These are phyloP conservation scores for Tromatobia lineatoria DNA, from an alignment of 2,888 invertebrate genomes.

Conservation along the genomic window DNA sequence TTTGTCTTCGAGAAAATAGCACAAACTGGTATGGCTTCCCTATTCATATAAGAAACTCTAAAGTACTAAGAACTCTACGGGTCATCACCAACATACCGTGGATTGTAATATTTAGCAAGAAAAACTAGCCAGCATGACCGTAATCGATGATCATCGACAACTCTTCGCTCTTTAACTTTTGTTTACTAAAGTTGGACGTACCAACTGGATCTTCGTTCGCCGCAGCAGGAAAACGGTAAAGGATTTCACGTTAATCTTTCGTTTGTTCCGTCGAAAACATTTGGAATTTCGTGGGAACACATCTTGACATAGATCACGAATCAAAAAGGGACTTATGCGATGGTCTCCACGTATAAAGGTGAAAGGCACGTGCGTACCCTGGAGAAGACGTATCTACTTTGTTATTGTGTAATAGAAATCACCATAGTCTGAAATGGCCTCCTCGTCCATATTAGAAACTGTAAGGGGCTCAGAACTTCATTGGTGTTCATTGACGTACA, in stretches of 20 bases:
- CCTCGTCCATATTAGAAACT: no score
- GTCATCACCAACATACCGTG: neutral
- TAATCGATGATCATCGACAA: conserved; percentile 19
- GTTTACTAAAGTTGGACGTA: neutral
- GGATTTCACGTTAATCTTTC: no score
- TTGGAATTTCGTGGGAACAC: no score
- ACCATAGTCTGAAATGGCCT: neutral
- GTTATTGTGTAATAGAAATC: neutral
- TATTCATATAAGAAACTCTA: neutral
- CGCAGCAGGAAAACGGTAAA: no score
- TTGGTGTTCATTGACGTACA: neutral
- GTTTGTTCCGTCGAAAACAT: no score
- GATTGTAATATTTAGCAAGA: neutral
- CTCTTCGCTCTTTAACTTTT: neutral
- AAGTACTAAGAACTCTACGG: neutral
- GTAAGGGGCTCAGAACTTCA: no score
- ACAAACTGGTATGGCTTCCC: neutral
- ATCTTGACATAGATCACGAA: no score
- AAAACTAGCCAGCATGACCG: neutral
- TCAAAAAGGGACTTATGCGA: conserved; percentile 20
- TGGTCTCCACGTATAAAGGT: conserved; percentile 41
- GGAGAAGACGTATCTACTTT: conserved; percentile 46
- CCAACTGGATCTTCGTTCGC: no score
- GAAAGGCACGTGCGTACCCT: conserved; percentile 61
- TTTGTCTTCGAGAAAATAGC: neutral